Conservation (phyloP, 2,797 vertebrate genomes). For the Florisuga fusca region DNA sequence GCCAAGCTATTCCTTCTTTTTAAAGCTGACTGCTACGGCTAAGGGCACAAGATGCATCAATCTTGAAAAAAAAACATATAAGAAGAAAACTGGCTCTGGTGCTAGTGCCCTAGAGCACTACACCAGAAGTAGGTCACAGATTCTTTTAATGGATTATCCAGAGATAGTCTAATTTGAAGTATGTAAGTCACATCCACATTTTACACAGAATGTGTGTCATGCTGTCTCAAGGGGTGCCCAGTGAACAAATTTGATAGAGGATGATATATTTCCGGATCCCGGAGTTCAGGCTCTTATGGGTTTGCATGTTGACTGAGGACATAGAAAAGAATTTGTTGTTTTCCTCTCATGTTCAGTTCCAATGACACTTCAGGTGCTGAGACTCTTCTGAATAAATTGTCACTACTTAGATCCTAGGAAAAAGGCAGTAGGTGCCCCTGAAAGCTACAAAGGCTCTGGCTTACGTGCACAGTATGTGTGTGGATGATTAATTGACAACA, state of each 20-base stretch:
- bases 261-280: background rate
- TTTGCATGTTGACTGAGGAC: background rate
- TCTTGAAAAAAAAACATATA: background rate
- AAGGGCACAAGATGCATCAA: background rate
- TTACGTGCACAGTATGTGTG: background rate
- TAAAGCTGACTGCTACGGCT: background rate
- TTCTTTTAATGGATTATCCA: background rate
- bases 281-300: background rate
- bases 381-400: background rate
- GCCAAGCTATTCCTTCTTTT: background rate
- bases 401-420: background rate
- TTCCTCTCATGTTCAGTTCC: background rate
- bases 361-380: background rate
- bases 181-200: background rate
- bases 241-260: background rate
- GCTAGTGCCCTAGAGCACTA: background rate
- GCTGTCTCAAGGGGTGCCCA: background rate
- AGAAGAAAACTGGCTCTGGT: background rate
- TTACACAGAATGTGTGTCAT: accelerated
- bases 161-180: background rate
- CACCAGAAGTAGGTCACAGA: background rate
- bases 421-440: background rate
- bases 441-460: background rate
- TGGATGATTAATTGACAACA: conserved; percentile 9
- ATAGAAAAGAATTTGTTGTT: background rate